Base-by-base conservation (phyloP, 1,140 invertebrate genomes). In the Paramacrobiotus metropolitanus region DNA sequence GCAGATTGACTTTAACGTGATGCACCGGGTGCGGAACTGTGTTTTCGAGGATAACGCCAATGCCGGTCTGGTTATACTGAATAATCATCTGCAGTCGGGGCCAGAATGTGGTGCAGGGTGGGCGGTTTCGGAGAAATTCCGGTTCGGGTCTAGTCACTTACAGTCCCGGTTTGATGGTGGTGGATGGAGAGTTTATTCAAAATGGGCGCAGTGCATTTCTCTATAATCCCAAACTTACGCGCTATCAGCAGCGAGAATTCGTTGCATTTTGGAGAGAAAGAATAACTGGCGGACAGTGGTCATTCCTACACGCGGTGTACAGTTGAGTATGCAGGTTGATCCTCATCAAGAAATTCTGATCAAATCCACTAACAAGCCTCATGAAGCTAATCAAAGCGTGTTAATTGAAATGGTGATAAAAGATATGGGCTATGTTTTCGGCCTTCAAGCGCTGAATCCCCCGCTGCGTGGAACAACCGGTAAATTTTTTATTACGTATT, bases 1-100 rank as follows among this genome's bases (percentile, higher is more conserved):
- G 1, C 90, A 94, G 76, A 85, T 97, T 62, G 94, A 98, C 73
- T 93, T 96, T 72, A 86, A 90, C 60, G 81, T 86, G 61, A 91
- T 96, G 69, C 83, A 85, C 29, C 76, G 70, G 45, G 67, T 96
- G 64, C 83, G 89, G 68, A 84, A 85, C 65, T 79, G 93, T 2
- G 79, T 80, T 66, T 75, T 93, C 1, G 73, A 79, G 0, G 80
- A 87, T 65, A 93, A 91, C 71, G 80, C 83, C 29, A 83, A 87
- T 68, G 86, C 91, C 71, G 89, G 89, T 0, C 70, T 93, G 20
- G 87, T 87, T 18, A 78, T 93, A 31, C 73, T 90, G 21, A 92
- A 90, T 70, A 86, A 86, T 0, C 86, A 92, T 71, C 80, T 91
- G 31, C 80, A 69, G 2, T 70, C 84, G 9, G 86, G n/a, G 88